Evolutionary conservation across 2,888 invertebrate species (phyloP), one percentile per base, ranked within the genome.

Genomic region (Nemurella pictetii): DNA sequence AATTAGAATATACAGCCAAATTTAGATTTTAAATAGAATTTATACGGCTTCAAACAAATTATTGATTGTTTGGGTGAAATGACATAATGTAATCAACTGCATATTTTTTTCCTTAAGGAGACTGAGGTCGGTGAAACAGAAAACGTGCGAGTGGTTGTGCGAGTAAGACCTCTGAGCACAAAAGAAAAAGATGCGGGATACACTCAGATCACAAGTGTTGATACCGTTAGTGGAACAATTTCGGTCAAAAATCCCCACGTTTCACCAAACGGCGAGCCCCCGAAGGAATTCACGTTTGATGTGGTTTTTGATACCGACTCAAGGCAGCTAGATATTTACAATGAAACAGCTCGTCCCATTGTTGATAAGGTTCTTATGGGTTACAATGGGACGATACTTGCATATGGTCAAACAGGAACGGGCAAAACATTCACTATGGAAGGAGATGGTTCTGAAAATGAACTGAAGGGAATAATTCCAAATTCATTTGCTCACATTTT

Each of bases 381-480:
- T 0, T 99, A 98, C 91, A 99, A 99, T 92, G 99, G 99, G 87
- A 96, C 95, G 0, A 96, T 97, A 87, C 94, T 97, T 90, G 97
- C 97, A 0, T 97, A 97, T 89, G 97, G 97, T 0, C 97, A 97
- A 91, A 97, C 97, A 0, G 99, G 99, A 26, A 99, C 99, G 0
- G 99, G 99, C 9, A 99, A 99, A 92, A 99, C 99, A 0, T 99
- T 96, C 90, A 99, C 99, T 0, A 99, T 99, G 99, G 97, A 98
- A 0, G 99, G 99, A 0, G 94, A 95, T 86, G 94, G 96, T 87
- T 93, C 95, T 0, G 95, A 96, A 20, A 96, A 98, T 0, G 98
- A 99, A 89, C 92, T 97, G 9, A 93, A 97, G 86, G 99, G 99
- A 78, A 98, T 99, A 88, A 99, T 99, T 88, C 99, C 99, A 0